phyloP scores from a whole-genome alignment of 1,140 invertebrate species.

The Drosophila asahinai region DNA sequence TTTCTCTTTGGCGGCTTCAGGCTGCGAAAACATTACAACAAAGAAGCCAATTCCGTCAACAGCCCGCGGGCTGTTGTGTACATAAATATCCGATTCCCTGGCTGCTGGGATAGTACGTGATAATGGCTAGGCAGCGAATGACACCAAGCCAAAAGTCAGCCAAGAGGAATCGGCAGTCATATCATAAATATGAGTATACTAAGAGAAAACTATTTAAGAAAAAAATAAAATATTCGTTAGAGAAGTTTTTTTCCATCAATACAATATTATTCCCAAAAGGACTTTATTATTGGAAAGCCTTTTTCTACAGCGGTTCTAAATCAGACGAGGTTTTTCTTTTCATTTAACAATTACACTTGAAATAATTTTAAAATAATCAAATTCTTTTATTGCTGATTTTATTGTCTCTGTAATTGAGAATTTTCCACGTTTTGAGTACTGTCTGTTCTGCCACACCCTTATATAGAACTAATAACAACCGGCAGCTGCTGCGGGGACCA shows the following conservation, averaged over 20 bases:
- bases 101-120: slow-evolving; percentile 68
- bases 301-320: too few species aligned
- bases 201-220: background rate
- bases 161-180: slow-evolving; percentile 50
- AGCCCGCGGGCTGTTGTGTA: slow-evolving; percentile 50
- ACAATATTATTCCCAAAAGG: too few species aligned
- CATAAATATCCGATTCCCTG: slow-evolving; percentile 32
- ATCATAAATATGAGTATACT: slow-evolving; percentile 61
- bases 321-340: too few species aligned
- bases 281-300: too few species aligned
- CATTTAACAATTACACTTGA: too few species aligned
- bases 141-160: slow-evolving; percentile 75
- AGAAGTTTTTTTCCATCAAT: too few species aligned
- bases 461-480: slow-evolving; percentile 61
- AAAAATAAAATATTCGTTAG: too few species aligned
- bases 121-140: slow-evolving; percentile 77
- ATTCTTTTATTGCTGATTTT: too few species aligned
- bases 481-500: slow-evolving; percentile 61
- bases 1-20: slow-evolving; percentile 18
- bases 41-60: slow-evolving; percentile 76
- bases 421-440: slow-evolving; percentile 1
- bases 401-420: background rate
- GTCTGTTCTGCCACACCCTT: slow-evolving; percentile 52
- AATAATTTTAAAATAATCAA: too few species aligned
- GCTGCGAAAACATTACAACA: slow-evolving; percentile 72